These are phyloP conservation scores for Lithophane ornitopus DNA, from an alignment of 2,888 invertebrate species.

Conservation along the genomic window DNA sequence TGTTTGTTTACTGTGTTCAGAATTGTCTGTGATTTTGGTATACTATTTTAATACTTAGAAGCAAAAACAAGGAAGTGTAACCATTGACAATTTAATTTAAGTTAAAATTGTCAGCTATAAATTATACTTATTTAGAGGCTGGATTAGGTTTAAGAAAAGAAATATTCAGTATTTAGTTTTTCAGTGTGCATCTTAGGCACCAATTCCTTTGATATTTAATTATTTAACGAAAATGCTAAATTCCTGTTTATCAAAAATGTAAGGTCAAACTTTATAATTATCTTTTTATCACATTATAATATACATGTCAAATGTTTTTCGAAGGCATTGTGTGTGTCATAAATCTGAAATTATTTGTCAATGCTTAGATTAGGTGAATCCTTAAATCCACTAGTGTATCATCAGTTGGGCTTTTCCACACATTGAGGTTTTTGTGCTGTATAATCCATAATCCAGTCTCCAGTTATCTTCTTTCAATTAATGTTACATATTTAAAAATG, in stretches of 20 bases:
- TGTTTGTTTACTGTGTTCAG: background rate
- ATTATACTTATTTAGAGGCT: conserved; percentile 45
- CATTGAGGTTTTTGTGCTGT: conserved; percentile 16
- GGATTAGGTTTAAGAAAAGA: conserved; percentile 43
- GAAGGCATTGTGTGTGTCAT: background rate
- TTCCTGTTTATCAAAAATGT: background rate
- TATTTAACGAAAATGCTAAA: background rate
- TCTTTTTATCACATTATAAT: background rate
- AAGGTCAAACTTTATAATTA: background rate
- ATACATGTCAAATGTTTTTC: conserved; percentile 19
- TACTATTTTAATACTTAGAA: conserved; percentile 51
- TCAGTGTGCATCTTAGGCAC: conserved; percentile 2
- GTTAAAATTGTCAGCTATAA: conserved; percentile 42
- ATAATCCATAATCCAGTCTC: conserved; percentile 51
- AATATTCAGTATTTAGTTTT: conserved; percentile 9
- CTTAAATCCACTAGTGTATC: background rate
- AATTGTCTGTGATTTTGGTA: conserved; percentile 60
- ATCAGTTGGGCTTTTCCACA: background rate
- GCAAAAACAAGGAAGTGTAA: conserved; percentile 65
- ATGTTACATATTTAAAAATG: conserved; percentile 44
- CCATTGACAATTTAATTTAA: conserved; percentile 45
- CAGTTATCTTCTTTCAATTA: conserved; percentile 30
- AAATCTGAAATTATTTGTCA: conserved; percentile 1
- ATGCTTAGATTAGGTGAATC: background rate
- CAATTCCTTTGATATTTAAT: background rate